These are phyloP conservation scores for Amphipyra berbera DNA, from an alignment of 2,888 invertebrate genomes.

Conservation along the genomic window DNA sequence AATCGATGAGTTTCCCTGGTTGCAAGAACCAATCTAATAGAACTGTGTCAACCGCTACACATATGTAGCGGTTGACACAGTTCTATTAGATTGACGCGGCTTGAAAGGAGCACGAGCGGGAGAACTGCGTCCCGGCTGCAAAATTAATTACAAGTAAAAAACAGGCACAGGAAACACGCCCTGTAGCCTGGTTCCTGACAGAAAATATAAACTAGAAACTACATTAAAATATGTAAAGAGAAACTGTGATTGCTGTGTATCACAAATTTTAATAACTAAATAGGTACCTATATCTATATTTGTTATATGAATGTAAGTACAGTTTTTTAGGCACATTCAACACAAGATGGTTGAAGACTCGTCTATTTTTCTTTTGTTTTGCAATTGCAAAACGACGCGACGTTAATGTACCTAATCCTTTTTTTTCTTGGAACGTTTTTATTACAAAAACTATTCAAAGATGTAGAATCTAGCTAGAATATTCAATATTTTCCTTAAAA, in stretches of 20 bases:
- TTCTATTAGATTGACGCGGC: conserved; percentile 5
- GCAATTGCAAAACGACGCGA: no score
- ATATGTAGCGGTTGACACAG: neutral
- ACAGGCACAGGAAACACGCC: neutral
- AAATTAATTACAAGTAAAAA: conserved; percentile 15
- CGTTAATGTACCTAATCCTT: no score
- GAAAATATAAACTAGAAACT: conserved; percentile 2
- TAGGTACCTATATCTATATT: no score
- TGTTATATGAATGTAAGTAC: no score
- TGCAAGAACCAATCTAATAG: neutral
- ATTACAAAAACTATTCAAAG: no score
- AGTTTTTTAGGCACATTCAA: no score
- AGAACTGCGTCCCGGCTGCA: neutral
- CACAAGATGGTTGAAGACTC: no score
- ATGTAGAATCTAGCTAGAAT: no score
- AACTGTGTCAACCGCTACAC: no score
- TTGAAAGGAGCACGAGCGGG: conserved; percentile 3
- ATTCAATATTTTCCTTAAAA: no score
- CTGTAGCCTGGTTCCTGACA: neutral
- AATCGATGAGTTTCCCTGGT: neutral
- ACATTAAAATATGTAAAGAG: conserved; percentile 10
- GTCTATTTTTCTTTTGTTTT: no score
- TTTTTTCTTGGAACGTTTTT: no score
- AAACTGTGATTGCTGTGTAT: neutral
- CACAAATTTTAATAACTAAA: neutral